Evolutionary conservation across 2,888 invertebrate genomes (phyloP).

Genomic region (Zele albiditarsus): DNA sequence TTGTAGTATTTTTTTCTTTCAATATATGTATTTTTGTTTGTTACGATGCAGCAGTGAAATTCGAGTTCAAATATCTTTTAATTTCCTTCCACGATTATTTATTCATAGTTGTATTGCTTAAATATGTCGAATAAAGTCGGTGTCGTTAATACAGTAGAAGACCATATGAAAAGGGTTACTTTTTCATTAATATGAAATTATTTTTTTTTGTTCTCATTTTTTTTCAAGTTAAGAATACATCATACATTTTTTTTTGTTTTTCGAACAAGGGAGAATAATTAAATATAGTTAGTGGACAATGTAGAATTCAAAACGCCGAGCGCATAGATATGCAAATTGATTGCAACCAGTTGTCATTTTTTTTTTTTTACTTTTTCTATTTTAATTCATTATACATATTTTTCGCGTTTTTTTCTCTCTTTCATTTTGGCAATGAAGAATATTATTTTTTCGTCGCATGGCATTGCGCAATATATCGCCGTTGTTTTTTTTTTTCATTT

Average conservation of each 20-base stretch:
- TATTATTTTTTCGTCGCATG: neutral
- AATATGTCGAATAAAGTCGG: constrained; percentile 45
- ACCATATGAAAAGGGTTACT: neutral
- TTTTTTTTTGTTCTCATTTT: neutral
- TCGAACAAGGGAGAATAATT: neutral
- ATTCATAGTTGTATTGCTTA: constrained; percentile 54
- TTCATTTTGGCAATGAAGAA: constrained; percentile 22
- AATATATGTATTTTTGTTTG: constrained; percentile 33
- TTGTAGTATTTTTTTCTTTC: constrained; percentile 33
- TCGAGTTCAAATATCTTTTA: constrained; percentile 46
- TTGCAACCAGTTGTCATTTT: neutral
- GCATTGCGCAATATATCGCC: neutral
- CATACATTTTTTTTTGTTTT: neutral
- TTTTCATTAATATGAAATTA: neutral
- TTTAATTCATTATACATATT: neutral
- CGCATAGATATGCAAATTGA: neutral
- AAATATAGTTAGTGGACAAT: neutral
- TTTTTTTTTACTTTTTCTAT: neutral
- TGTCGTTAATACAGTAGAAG: neutral
- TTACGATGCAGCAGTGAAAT: constrained; percentile 58
- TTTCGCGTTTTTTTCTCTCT: neutral
- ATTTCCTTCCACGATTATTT: constrained; percentile 12
- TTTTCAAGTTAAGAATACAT: neutral
- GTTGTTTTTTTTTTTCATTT: neutral
- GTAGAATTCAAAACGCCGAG: neutral